Conservation (phyloP, 2,113 vertebrate species). For the Paracanthobrama guichenoti region DNA sequence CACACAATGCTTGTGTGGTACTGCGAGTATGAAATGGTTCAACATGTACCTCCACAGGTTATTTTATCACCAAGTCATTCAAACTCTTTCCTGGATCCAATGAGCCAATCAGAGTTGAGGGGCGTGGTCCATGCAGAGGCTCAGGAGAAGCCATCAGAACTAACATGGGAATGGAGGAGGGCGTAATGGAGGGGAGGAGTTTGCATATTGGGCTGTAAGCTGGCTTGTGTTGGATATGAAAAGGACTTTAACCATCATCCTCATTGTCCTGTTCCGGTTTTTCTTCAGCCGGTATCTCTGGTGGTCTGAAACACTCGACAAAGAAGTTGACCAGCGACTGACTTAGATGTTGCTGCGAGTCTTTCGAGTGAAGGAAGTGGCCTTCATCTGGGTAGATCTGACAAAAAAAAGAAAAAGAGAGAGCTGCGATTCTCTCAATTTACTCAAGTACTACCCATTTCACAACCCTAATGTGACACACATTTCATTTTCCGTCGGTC, state of each 20-base stretch:
- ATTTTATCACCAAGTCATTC: constrained; percentile 14
- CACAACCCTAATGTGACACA: no score
- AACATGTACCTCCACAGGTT: constrained; percentile 12
- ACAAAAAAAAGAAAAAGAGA: not conserved
- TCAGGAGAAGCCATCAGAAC: constrained; percentile 34
- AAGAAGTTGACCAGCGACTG: constrained; percentile 91
- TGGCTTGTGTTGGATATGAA: constrained; percentile 65
- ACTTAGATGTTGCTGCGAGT: constrained; percentile 84
- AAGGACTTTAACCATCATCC: constrained; percentile 81
- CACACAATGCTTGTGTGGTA: not conserved
- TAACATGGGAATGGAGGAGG: constrained; percentile 13
- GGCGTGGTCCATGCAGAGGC: constrained; percentile 55
- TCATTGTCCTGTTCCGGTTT: constrained; percentile 82
- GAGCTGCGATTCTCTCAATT: no score
- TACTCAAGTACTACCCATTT: not conserved
- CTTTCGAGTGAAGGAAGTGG: constrained; percentile 82
- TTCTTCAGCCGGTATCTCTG: constrained; percentile 74
- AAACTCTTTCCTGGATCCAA: not conserved
- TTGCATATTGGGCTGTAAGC: constrained; percentile 82
- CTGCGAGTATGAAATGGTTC: not conserved
- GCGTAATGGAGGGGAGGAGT: constrained; percentile 59
- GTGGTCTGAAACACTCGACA: constrained; percentile 86
- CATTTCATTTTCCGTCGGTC: no score
- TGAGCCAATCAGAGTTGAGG: constrained; percentile 32
- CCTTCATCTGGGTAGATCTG: constrained; percentile 96